Evolutionary conservation across 2,113 vertebrate genomes (phyloP).

Genomic region (Tragelaphus scriptus): DNA sequence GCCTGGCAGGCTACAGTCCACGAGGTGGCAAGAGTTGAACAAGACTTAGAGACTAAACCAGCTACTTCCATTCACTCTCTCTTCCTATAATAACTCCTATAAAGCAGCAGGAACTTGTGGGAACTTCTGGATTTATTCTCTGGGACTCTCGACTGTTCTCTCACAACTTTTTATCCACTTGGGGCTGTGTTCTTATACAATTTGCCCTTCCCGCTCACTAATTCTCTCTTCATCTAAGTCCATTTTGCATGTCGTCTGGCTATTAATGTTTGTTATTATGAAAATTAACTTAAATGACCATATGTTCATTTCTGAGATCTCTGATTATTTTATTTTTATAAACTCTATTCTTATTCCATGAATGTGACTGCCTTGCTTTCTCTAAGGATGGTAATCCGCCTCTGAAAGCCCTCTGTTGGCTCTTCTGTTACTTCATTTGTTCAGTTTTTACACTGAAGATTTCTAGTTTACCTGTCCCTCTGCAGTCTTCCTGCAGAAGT

Average conservation of each 20-base stretch:
- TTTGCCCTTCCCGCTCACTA: neutral
- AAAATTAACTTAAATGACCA: neutral
- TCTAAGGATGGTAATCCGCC: neutral
- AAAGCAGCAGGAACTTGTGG: neutral
- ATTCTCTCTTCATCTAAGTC: neutral
- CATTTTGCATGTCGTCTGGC: neutral
- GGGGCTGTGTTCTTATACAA: neutral
- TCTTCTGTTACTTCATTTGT: neutral
- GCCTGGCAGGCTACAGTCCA: neutral
- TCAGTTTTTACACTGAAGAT: neutral
- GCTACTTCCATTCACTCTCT: neutral
- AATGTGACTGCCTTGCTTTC: neutral
- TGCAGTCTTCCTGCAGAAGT: neutral
- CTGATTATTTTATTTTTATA: neutral
- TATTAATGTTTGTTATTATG: neutral
- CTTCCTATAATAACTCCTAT: neutral
- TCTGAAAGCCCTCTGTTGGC: neutral
- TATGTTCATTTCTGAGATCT: neutral
- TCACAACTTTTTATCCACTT: neutral
- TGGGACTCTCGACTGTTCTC: neutral
- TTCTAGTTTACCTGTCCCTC: neutral
- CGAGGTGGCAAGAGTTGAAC: neutral
- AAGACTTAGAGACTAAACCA: neutral
- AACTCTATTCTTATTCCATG: neutral
- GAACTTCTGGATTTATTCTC: neutral